phyloP scores from a whole-genome alignment of 2,113 vertebrate genomes.

The Rallus limicola region DNA sequence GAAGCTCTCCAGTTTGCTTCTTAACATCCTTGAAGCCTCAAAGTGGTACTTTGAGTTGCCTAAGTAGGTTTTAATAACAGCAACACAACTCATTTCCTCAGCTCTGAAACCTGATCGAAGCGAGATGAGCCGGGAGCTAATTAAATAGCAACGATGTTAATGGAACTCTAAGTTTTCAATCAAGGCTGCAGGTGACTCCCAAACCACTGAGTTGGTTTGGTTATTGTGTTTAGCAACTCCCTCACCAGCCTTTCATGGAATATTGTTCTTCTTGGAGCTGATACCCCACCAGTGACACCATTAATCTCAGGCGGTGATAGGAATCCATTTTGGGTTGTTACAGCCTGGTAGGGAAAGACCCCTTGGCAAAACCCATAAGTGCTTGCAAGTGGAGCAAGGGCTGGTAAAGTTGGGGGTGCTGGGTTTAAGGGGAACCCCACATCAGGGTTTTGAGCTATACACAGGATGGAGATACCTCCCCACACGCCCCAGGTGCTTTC shows the following conservation, averaged over 20 bases:
- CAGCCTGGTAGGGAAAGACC: not conserved
- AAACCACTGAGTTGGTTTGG: not conserved
- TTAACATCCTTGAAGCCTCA: not conserved
- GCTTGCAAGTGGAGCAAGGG: not conserved
- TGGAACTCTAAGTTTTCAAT: conserved; percentile 58
- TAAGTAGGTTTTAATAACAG: conserved; percentile 70
- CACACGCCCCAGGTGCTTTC: not conserved
- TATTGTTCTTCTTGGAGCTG: not conserved
- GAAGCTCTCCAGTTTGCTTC: not conserved
- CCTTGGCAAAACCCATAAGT: not conserved
- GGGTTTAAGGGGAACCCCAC: not conserved
- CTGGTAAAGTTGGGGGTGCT: not conserved
- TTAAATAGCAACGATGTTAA: too few species aligned
- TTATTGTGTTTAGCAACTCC: conserved; percentile 44
- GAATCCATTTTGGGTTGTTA: not conserved
- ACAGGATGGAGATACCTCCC: not conserved
- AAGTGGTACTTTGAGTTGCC: conserved; percentile 37
- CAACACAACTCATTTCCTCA: conserved; percentile 58
- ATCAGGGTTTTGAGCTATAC: not conserved
- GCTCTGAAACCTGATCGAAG: conserved; percentile 42
- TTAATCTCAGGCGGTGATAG: not conserved
- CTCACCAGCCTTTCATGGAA: not conserved
- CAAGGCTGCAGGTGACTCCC: conserved; percentile 17
- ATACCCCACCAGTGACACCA: not conserved
- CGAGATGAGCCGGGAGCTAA: conserved; percentile 47